Evolutionary conservation across 2,113 vertebrate species (phyloP), one percentile per base, ranked within the genome.

Genomic region (Boleophthalmus pectinirostris): DNA sequence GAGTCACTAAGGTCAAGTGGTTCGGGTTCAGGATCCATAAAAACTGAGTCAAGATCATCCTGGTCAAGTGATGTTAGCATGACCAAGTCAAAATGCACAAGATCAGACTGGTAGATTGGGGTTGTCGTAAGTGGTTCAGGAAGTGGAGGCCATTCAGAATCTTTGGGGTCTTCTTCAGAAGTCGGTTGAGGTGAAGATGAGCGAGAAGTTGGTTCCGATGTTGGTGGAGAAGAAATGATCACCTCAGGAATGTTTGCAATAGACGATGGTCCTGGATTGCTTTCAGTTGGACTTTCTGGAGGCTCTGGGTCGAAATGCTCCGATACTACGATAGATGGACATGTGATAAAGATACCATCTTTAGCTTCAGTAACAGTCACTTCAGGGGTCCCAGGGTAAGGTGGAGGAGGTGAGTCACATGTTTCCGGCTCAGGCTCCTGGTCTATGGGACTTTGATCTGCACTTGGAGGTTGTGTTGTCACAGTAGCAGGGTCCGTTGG

Each of bases 61-160:
- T 92, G 90, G 82, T 93, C 91, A 21, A 91, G 49, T 7, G 92
- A 92, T 33, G 88, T 93, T 68, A 93, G 82, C 86, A 91, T 93
- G 29, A 92, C 92, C 56, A 91, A 77, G 79, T 93, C 92, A 85
- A 92, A 91, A 75, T 92, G 91, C 64, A 92, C 91, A 14, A 91
- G 77, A 83, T 92, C 92, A 3, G 91, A 63, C 23, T 90, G 89
- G 66, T 81, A 92, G 69, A 91, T 88, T 9, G 83, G 73, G 8
- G 83, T 75, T 49, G 85, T 81, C 10, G 91, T 89, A 35, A 91
- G 76, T 0, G 92, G 87, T 81, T 93, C 93, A 51, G 93, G 92
- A 71, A 93, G 86, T 7, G 91, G 92, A 33, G 92, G 92, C 82
- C 92, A 93, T 58, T 94, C 91, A 38, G 82, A 67, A 10, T 85